These are phyloP conservation scores for Lordiphosa stackelbergi DNA, from an alignment of 1,140 invertebrate genomes.

Conservation along the genomic window DNA sequence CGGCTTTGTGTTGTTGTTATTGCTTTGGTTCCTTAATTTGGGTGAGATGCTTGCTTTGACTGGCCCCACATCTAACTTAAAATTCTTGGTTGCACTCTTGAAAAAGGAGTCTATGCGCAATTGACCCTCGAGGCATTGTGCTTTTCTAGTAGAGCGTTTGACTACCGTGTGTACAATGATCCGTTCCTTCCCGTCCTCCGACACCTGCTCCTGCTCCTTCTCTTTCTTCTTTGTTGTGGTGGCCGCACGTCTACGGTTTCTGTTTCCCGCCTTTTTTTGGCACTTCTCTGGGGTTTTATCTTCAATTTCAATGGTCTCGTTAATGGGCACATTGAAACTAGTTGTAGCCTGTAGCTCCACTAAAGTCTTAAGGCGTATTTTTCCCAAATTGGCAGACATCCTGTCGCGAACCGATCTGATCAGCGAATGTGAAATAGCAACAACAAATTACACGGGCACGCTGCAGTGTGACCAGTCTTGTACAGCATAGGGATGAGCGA, in stretches of 20 bases:
- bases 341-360: constrained; percentile 23
- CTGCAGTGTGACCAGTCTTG: too few relatives aligned
- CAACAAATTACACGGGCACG: too few relatives aligned
- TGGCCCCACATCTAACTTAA: constrained; percentile 25
- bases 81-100: constrained; percentile 53
- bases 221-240: constrained; percentile 70
- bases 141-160: constrained; percentile 47
- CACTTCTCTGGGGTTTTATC: constrained; percentile 34
- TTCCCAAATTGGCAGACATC: constrained; percentile 34
- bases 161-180: constrained; percentile 14
- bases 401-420: constrained; percentile 2
- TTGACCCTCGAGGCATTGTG: constrained; percentile 42
- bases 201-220: neutral
- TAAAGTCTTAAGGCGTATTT: constrained; percentile 39
- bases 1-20: constrained; percentile 6
- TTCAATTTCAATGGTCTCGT: constrained; percentile 40
- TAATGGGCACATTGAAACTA: neutral
- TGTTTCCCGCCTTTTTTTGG: constrained; percentile 34
- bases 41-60: neutral
- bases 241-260: constrained; percentile 26
- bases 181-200: neutral
- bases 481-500: too few relatives aligned
- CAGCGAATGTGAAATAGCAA: too few relatives aligned
- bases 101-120: constrained; percentile 64
- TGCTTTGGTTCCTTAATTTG: neutral